phyloP scores from a whole-genome alignment of 2,113 vertebrate species.

The Pelusios castaneus region DNA sequence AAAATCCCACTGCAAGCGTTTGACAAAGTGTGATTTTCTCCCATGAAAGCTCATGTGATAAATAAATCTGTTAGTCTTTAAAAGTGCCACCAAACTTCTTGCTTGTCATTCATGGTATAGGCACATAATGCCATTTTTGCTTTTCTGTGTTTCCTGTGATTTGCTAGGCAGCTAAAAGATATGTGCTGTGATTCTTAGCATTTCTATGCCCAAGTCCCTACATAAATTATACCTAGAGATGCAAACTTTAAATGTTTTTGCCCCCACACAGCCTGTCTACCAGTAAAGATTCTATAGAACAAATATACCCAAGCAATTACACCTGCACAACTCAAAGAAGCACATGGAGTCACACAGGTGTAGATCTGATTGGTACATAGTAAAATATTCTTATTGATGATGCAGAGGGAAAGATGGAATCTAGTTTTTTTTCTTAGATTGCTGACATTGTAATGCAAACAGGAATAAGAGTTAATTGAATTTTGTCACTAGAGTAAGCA shows the following conservation, averaged over 20 bases:
- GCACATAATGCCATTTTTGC: background rate
- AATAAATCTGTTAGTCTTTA: no score
- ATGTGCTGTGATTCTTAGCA: background rate
- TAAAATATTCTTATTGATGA: background rate
- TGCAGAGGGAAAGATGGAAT: background rate
- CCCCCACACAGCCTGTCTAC: background rate
- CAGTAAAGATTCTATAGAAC: background rate
- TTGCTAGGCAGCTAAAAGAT: background rate
- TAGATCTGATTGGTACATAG: background rate
- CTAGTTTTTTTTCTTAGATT: background rate
- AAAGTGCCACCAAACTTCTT: no score
- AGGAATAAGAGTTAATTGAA: background rate
- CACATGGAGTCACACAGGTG: background rate
- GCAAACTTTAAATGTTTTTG: background rate
- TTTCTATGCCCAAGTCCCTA: background rate
- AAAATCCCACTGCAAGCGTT: no score
- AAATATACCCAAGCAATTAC: background rate
- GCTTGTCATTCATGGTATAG: no score
- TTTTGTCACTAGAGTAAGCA: background rate
- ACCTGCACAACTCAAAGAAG: background rate
- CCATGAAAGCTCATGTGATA: no score
- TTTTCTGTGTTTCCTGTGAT: background rate
- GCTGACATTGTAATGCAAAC: background rate
- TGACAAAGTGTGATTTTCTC: no score
- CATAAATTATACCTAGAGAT: background rate